Conservation (phyloP, 2,888 invertebrate species). For the Acronicta psi region DNA sequence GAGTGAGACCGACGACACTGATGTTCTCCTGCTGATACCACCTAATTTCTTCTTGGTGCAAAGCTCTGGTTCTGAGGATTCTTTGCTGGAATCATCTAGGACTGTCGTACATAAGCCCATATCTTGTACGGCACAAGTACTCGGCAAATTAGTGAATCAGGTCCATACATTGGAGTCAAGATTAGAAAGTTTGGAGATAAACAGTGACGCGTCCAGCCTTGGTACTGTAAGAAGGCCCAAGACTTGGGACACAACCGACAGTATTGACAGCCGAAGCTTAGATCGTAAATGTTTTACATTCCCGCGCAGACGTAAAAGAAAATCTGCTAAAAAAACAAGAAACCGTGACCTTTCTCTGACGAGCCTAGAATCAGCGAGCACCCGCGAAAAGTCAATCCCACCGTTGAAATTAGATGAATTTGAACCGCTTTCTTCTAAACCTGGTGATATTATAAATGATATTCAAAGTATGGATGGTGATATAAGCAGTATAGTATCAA, state of each 20-base stretch:
- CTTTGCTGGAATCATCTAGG: conserved; percentile 80
- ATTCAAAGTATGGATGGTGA: conserved; percentile 84
- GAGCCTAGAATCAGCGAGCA: conserved; percentile 71
- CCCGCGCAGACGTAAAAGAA: conserved; percentile 79
- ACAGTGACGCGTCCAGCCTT: conserved; percentile 70
- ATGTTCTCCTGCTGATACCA: conserved; percentile 93
- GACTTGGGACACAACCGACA: conserved; percentile 74
- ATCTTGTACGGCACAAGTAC: conserved; percentile 84
- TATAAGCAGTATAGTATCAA: conserved; percentile 82
- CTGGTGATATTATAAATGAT: conserved; percentile 63
- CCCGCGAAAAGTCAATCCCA: conserved; percentile 59
- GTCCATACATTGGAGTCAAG: conserved; percentile 90
- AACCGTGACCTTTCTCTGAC: conserved; percentile 72
- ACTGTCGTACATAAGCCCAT: conserved; percentile 83
- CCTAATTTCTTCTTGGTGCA: conserved; percentile 92
- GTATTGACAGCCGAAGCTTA: conserved; percentile 71
- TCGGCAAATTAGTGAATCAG: conserved; percentile 89
- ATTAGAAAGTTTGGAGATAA: conserved; percentile 81
- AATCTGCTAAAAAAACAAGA: conserved; percentile 61
- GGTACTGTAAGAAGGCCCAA: conserved; percentile 61
- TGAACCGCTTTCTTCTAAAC: conserved; percentile 38
- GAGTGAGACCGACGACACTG: conserved; percentile 93
- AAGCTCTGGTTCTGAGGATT: conserved; percentile 88
- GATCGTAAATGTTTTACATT: conserved; percentile 81
- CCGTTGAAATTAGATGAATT: conserved; percentile 62